These are phyloP conservation scores for Aphis craccivora DNA, from an alignment of 1,140 invertebrate species.

Conservation along the genomic window DNA sequence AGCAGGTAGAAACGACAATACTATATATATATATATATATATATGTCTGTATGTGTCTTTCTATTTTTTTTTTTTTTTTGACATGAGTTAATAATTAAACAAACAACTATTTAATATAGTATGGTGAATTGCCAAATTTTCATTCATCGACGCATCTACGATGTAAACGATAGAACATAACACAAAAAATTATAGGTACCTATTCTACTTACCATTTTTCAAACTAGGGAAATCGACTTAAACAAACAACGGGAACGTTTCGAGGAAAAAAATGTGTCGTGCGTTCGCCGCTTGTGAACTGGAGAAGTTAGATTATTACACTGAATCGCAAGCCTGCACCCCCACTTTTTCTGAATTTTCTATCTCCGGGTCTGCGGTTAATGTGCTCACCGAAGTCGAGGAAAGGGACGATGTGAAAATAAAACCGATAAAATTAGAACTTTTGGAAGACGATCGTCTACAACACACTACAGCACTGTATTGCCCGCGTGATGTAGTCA, in stretches of 20 bases:
- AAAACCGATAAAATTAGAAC: conserved; percentile 58
- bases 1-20: conserved; percentile 26
- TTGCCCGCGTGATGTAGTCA: not conserved
- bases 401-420: conserved; percentile 56
- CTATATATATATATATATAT: not conserved
- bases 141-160: not conserved
- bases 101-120: not conserved
- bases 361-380: not conserved
- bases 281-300: conserved; percentile 37
- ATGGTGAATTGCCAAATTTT: conserved; percentile 37
- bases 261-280: not conserved
- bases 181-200: not conserved
- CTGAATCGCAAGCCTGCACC: conserved; percentile 24
- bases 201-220: conserved; percentile 46
- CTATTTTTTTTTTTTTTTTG: not conserved
- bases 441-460: conserved; percentile 51
- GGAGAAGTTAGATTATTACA: conserved; percentile 37
- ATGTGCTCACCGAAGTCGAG: not conserved
- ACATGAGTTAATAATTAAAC: not conserved
- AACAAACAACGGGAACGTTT: not conserved
- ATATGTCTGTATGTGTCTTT: not conserved
- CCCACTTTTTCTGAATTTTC: conserved; percentile 48
- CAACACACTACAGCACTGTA: not conserved
- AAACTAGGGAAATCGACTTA: not conserved
- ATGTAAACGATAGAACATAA: not conserved